phyloP scores from a whole-genome alignment of 2,797 vertebrate species.

The Cottoperca gobio region DNA sequence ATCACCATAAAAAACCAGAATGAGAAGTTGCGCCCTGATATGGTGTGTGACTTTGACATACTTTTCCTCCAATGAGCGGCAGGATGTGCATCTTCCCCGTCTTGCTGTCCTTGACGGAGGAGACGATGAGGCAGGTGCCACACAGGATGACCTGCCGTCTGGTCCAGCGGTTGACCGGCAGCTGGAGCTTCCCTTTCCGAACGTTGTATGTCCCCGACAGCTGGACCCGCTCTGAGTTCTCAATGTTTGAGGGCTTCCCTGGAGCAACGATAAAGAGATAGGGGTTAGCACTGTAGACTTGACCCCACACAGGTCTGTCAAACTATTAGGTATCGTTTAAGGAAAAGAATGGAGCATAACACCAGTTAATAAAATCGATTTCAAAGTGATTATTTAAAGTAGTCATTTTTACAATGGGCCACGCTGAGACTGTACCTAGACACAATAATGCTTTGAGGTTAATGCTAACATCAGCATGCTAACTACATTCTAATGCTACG shows the following conservation, averaged over 20 bases:
- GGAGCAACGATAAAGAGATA: conserved; percentile 56
- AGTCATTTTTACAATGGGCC: neutral
- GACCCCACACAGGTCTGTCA: neutral
- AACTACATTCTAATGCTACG: neutral
- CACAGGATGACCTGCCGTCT: conserved; percentile 97
- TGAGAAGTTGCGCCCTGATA: too few species aligned
- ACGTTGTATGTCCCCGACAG: conserved; percentile 97
- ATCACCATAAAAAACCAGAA: conserved; percentile 20
- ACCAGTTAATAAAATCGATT: neutral
- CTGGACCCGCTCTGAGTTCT: conserved; percentile 94
- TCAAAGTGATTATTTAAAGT: neutral
- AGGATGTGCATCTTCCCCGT: conserved; percentile 98
- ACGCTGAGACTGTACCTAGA: too few species aligned
- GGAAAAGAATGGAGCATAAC: neutral
- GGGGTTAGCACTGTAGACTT: conserved; percentile 5
- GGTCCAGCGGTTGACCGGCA: conserved; percentile 97
- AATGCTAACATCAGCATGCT: neutral
- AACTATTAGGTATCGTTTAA: neutral
- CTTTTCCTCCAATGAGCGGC: conserved; percentile 97
- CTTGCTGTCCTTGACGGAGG: conserved; percentile 96
- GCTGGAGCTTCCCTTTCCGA: conserved; percentile 98
- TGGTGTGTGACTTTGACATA: conserved; percentile 72
- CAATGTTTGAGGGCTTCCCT: conserved; percentile 94
- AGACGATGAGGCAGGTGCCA: conserved; percentile 97
- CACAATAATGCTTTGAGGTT: neutral